Evolutionary conservation across 2,888 invertebrate species (phyloP).

Genomic region (Catocala sponsa): DNA sequence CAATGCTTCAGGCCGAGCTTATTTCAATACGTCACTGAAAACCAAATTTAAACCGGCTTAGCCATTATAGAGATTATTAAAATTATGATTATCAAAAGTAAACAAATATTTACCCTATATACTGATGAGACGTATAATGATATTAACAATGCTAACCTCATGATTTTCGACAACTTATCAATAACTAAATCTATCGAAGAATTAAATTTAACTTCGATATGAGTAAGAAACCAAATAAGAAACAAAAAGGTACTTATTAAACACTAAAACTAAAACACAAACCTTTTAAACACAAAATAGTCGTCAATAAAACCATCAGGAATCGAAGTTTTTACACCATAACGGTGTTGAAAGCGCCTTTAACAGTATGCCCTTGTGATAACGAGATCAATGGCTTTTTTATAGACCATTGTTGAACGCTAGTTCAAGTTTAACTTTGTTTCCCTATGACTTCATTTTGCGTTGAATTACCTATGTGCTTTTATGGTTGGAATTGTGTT

Average conservation of each 20-base stretch:
- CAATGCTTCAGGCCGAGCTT: no score
- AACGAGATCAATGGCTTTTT: conserved; percentile 47
- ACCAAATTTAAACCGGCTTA: no score
- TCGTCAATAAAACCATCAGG: conserved; percentile 39
- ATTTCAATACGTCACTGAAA: no score
- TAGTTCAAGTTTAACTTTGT: conserved; percentile 39
- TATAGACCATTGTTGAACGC: conserved; percentile 39
- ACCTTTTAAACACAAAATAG: conserved; percentile 31
- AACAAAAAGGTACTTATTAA: background rate
- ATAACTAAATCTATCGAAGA: no score
- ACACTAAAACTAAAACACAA: conserved; percentile 20
- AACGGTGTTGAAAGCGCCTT: conserved; percentile 34
- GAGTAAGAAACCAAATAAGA: no score
- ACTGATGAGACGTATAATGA: no score
- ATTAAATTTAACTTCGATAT: no score
- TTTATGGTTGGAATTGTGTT: conserved; percentile 16
- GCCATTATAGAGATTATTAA: no score
- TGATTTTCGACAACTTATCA: no score
- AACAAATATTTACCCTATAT: no score
- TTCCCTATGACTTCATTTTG: conserved; percentile 48
- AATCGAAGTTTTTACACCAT: conserved; percentile 45
- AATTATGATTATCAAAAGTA: no score
- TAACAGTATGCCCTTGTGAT: conserved; percentile 49
- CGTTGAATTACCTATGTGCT: conserved; percentile 12
- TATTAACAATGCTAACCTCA: no score